Percentiles rank a stretch among this genome's conserved stretches.
These are phyloP conservation scores for Achroia grisella DNA, from an alignment of 1,140 invertebrate species.

Conservation along the genomic window DNA sequence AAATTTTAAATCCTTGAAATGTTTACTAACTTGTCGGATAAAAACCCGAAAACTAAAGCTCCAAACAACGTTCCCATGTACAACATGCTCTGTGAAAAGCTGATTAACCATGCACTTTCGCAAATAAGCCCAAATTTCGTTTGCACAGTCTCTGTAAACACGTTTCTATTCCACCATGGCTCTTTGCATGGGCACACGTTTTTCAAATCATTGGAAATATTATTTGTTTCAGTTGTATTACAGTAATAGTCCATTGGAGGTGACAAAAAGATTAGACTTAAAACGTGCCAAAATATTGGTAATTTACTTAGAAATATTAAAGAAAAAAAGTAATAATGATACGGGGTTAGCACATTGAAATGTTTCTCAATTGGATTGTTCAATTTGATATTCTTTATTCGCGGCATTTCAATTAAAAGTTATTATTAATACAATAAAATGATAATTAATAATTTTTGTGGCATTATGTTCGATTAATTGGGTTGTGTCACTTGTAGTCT, in stretches of 20 bases:
- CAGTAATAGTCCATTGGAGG: constrained; percentile 44
- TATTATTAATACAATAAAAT: too few species aligned
- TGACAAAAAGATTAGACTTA: constrained; percentile 42
- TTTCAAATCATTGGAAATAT: constrained; percentile 10
- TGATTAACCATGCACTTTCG: constrained; percentile 35
- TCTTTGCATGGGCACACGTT: constrained; percentile 43
- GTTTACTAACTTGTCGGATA: constrained; percentile 40
- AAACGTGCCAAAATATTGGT: constrained; percentile 41
- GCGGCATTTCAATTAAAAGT: too few species aligned
- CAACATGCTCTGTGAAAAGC: constrained; percentile 42
- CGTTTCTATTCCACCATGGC: constrained; percentile 33
- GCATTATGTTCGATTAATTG: too few species aligned
- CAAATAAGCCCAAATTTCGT: constrained; percentile 42
- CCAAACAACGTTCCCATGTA: constrained; percentile 40
- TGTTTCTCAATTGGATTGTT: constrained; percentile 47
- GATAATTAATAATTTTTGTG: too few species aligned
- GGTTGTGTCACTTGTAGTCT: too few species aligned
- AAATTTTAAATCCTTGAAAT: too few species aligned
- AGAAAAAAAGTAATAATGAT: constrained; percentile 38
- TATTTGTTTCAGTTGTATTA: constrained; percentile 3
- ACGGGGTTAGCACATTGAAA: constrained; percentile 29
- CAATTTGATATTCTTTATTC: too few species aligned
- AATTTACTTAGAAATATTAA: constrained; percentile 37
- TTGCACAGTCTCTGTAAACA: constrained; percentile 44
- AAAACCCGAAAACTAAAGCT: constrained; percentile 38